Evolutionary conservation across 2,113 vertebrate genomes (phyloP).

Genomic region (Tragelaphus strepsiceros): DNA sequence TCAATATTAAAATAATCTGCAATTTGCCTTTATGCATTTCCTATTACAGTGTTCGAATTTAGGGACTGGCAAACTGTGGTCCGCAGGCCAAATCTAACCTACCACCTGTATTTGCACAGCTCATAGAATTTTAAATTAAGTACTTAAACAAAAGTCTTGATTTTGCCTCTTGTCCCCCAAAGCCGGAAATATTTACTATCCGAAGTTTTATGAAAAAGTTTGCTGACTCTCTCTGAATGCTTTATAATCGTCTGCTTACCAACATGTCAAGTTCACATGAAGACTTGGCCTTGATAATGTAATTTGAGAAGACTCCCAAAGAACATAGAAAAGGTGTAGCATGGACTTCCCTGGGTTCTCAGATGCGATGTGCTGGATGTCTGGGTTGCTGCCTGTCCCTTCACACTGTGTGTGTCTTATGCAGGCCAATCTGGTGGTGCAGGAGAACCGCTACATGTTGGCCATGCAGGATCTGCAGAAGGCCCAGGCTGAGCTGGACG

Average conservation of each 20-base stretch:
- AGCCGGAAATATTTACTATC: neutral
- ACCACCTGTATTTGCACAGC: neutral
- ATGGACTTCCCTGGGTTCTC: neutral
- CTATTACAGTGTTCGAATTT: neutral
- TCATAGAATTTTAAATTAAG: neutral
- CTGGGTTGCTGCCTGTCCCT: neutral
- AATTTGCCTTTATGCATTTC: neutral
- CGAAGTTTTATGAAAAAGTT: neutral
- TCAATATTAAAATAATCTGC: neutral
- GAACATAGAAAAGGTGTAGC: neutral
- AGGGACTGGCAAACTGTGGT: neutral
- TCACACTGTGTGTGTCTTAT: neutral
- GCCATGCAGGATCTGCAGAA: slow-evolving; percentile 87
- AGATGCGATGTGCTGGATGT: accelerated
- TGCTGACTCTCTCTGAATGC: neutral
- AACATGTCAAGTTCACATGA: neutral
- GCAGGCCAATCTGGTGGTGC: slow-evolving; percentile 88
- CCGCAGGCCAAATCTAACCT: neutral
- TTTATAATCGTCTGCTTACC: neutral
- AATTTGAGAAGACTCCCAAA: neutral
- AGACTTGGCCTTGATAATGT: neutral
- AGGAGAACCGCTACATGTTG: slow-evolving; percentile 83
- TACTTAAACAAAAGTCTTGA: neutral
- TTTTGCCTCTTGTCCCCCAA: neutral
- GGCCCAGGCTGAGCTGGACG: slow-evolving; percentile 87